Evolutionary conservation across 2,113 vertebrate species (phyloP), one percentile per base, ranked within the genome.

Genomic region (Rhizomys pruinosus): DNA sequence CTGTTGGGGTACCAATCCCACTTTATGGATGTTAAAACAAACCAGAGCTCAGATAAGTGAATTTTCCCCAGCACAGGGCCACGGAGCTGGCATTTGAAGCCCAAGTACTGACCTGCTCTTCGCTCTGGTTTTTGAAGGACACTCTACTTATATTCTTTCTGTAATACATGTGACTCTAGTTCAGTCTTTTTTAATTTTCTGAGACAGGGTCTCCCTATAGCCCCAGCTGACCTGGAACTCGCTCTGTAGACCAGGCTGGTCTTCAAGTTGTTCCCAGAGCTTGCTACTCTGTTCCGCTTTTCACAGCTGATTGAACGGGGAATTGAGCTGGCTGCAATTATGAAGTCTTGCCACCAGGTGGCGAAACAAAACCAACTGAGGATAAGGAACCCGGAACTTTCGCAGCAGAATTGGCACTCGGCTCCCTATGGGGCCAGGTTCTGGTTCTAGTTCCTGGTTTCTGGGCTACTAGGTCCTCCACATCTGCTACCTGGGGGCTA

Each of bases 121-220:
- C 1, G 99, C 99, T 0, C 79, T 99, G 95, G 98, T 98, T 39
- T 99, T 99, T n/a, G 98, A 99, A 52, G 34, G 57, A 52, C 47
- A 52, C 47, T 52, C 6, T 52, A 52, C 6, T 52, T n/a, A 80
- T 57, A 44, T 71, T 66, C 19, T 87, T 96, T 88, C 3, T 52
- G 32, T 81, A 69, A 23, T 32, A 84, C 78, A 22, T 27, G n/a
- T 13, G 80, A 29, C 12, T 85, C 64, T 74, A 78, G 22, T 80
- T 85, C 66, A 42, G 25, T 89, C 64, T 91, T 87, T 88, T n/a
- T n/a, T n/a, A n/a, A n/a, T n/a, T n/a, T n/a, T n/a, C n/a, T n/a
- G n/a, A n/a, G n/a, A n/a, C n/a, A n/a, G n/a, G n/a, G n/a, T n/a
- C n/a, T n/a, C n/a, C n/a, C n/a, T n/a, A n/a, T n/a, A n/a, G n/a